Conservation (phyloP, 2,797 vertebrate genomes). For the Pelodytes ibericus region DNA sequence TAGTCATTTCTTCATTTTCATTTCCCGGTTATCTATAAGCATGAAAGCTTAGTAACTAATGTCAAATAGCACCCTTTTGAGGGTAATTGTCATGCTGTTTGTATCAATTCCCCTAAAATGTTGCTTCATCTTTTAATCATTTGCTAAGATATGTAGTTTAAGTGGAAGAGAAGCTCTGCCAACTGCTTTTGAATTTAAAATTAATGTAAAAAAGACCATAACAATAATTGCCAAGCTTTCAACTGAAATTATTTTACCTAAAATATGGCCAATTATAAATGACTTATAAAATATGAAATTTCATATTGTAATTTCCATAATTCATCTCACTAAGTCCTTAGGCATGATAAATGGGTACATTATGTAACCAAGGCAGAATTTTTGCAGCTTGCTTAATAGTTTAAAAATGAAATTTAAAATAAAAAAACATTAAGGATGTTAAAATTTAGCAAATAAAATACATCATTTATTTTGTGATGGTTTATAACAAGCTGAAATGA, state of each 20-base stretch:
- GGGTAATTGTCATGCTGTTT: constrained; percentile 3
- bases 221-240: constrained; percentile 47
- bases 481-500: not conserved
- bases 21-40: constrained; percentile 1
- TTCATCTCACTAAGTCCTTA: constrained; percentile 47
- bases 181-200: constrained; percentile 30
- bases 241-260: constrained; percentile 36
- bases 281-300: constrained; percentile 52
- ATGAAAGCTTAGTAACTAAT: constrained; percentile 6
- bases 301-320: constrained; percentile 52
- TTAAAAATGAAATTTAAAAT: constrained; percentile 28
- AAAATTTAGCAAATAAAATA: constrained; percentile 42
- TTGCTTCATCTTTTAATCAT: constrained; percentile 22
- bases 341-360: constrained; percentile 50
- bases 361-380: constrained; percentile 32
- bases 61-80: not conserved
- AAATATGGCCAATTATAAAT: constrained; percentile 46
- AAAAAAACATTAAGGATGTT: constrained; percentile 36
- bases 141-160: constrained; percentile 18
- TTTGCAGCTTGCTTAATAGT: constrained; percentile 37
- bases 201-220: constrained; percentile 30
- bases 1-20: not conserved
- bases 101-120: not conserved
- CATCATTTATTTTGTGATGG: constrained; percentile 29
- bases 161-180: constrained; percentile 8